phyloP scores from a whole-genome alignment of 2,797 vertebrate genomes.

The Typhlichthys subterraneus region DNA sequence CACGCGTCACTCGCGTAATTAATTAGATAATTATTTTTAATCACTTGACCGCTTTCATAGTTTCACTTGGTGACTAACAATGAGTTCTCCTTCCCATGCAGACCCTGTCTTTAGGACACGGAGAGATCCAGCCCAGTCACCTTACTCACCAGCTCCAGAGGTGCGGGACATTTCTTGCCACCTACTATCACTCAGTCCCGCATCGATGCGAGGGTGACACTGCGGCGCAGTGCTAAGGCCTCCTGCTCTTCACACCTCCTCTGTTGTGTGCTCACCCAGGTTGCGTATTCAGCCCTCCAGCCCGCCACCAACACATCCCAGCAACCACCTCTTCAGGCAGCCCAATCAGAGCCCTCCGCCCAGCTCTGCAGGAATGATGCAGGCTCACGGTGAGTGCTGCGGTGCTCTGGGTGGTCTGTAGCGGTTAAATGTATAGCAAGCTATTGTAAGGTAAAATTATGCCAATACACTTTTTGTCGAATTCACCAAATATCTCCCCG shows the following conservation, averaged over 20 bases:
- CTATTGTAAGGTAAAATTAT: too few species aligned
- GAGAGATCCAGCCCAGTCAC: slow-evolving; percentile 96
- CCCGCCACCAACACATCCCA: slow-evolving; percentile 95
- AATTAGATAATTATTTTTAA: background rate
- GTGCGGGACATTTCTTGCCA: slow-evolving; percentile 61
- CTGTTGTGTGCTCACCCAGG: slow-evolving; percentile 72
- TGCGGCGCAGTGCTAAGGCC: slow-evolving; percentile 46
- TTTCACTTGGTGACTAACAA: background rate
- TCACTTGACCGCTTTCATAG: background rate
- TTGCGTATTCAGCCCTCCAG: slow-evolving; percentile 97
- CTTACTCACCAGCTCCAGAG: slow-evolving; percentile 99
- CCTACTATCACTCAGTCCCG: slow-evolving; percentile 30
- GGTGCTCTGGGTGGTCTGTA: background rate
- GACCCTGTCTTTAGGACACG: slow-evolving; percentile 85
- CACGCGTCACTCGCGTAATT: background rate
- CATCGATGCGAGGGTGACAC: slow-evolving; percentile 31
- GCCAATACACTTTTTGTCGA: too few species aligned
- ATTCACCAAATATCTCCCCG: too few species aligned
- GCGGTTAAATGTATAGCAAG: background rate
- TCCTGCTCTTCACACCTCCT: slow-evolving; percentile 50
- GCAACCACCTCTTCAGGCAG: slow-evolving; percentile 95
- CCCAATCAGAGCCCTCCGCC: slow-evolving; percentile 93
- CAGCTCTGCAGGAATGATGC: slow-evolving; percentile 85
- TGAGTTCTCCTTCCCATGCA: slow-evolving; percentile 76
- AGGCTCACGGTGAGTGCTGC: slow-evolving; percentile 85